These are phyloP conservation scores for Plecotus auritus DNA, from an alignment of 2,113 vertebrate species.

Conservation along the genomic window DNA sequence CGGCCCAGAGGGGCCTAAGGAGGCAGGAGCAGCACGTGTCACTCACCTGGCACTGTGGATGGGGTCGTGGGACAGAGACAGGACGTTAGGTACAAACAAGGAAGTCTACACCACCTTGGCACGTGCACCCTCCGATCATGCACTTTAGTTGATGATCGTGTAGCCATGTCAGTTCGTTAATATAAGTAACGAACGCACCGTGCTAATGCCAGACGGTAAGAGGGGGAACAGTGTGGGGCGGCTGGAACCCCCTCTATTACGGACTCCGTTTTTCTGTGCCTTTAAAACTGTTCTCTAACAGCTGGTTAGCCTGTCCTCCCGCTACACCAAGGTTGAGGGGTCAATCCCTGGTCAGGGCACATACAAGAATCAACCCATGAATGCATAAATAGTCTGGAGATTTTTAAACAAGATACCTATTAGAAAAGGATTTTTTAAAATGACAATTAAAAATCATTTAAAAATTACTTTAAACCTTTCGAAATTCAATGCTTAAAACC, in stretches of 20 bases:
- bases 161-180: neutral
- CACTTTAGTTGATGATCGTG: neutral
- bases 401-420: neutral
- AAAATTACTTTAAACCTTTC: neutral
- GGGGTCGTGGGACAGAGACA: no score
- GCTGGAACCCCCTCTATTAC: neutral
- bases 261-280: neutral
- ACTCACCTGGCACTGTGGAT: rapidly evolving
- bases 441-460: neutral
- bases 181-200: neutral
- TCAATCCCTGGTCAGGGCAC: no score
- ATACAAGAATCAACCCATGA: no score
- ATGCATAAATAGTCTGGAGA: neutral
- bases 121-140: neutral
- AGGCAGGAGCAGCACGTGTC: rapidly evolving
- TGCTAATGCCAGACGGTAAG: neutral
- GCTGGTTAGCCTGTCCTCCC: no score
- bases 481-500: neutral
- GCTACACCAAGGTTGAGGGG: no score
- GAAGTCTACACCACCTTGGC: neutral
- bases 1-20: neutral
- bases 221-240: neutral
- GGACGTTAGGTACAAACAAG: neutral
- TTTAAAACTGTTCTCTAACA: neutral
- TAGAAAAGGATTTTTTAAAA: neutral